A percentile compares a stretch with the other conserved stretches of the same genome.
These are phyloP conservation scores for Notocelia uddmanniana DNA, from an alignment of 2,888 invertebrate species.

Conservation along the genomic window DNA sequence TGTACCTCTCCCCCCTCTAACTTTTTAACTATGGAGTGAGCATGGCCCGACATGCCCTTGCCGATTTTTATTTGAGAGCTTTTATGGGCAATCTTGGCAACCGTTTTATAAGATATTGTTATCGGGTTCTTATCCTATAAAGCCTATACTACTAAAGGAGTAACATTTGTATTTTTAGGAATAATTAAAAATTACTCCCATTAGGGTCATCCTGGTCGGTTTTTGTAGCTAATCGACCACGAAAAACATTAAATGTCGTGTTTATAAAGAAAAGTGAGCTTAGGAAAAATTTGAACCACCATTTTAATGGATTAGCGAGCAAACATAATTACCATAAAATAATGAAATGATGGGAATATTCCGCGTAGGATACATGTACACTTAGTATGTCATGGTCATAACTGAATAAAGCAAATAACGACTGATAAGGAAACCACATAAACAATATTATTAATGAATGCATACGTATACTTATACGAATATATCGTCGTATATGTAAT, in stretches of 20 bases:
- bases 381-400: conserved; percentile 27
- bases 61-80: too few relatives aligned
- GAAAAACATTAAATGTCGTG: neutral
- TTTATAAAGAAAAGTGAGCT: neutral
- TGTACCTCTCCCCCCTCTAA: too few relatives aligned
- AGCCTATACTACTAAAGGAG: too few relatives aligned
- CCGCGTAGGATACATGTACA: neutral
- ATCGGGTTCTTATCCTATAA: too few relatives aligned
- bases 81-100: too few relatives aligned
- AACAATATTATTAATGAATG: neutral
- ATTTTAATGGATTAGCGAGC: conserved; percentile 13
- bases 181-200: neutral
- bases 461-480: too few relatives aligned
- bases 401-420: conserved; percentile 35
- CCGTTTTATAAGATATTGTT: too few relatives aligned
- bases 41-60: too few relatives aligned
- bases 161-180: too few relatives aligned
- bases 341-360: conserved; percentile 23
- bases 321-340: conserved; percentile 8
- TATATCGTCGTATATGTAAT: too few relatives aligned
- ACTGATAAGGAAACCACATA: conserved; percentile 23
- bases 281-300: conserved; percentile 1
- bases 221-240: neutral
- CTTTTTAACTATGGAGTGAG: too few relatives aligned
- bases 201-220: neutral